These are phyloP conservation scores for Heliocidaris erythrogramma DNA, from an alignment of 35 echinoderm and acorn worm species.

Conservation along the genomic window DNA sequence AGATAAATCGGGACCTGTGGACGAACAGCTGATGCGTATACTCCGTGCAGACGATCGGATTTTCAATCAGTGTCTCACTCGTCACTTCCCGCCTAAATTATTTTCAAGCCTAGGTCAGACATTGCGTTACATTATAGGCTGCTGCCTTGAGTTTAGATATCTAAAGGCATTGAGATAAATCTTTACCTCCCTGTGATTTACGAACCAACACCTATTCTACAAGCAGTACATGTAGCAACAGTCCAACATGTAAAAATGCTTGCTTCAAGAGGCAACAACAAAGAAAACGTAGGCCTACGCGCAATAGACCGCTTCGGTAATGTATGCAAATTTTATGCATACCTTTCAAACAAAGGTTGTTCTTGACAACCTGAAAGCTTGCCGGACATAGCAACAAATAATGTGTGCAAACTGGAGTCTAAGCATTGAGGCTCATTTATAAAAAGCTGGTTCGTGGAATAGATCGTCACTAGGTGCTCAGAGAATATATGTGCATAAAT, in stretches of 20 bases:
- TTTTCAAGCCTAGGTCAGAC: background rate
- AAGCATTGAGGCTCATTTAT: too few relatives aligned
- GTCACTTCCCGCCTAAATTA: conserved; percentile 36
- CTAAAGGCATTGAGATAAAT: background rate
- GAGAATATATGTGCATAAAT: too few relatives aligned
- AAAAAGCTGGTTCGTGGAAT: too few relatives aligned
- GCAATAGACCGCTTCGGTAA: too few relatives aligned
- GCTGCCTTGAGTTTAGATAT: background rate
- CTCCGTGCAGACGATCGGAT: conserved; percentile 3
- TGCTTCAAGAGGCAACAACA: background rate
- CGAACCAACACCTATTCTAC: background rate
- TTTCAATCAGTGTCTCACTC: conserved; percentile 2
- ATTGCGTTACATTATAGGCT: background rate
- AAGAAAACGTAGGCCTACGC: background rate
- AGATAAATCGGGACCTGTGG: conserved; percentile 18
- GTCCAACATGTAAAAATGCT: background rate
- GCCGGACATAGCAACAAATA: too few relatives aligned
- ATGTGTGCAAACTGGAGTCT: too few relatives aligned
- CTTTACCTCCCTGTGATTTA: background rate
- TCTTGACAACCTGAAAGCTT: too few relatives aligned
- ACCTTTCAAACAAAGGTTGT: too few relatives aligned
- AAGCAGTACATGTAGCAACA: background rate
- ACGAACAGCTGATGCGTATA: conserved; percentile 29
- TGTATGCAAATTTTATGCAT: too few relatives aligned
- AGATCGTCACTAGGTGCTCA: too few relatives aligned